Evolutionary conservation across 2,888 invertebrate genomes (phyloP).

Genomic region (Drosophila quinaria): DNA sequence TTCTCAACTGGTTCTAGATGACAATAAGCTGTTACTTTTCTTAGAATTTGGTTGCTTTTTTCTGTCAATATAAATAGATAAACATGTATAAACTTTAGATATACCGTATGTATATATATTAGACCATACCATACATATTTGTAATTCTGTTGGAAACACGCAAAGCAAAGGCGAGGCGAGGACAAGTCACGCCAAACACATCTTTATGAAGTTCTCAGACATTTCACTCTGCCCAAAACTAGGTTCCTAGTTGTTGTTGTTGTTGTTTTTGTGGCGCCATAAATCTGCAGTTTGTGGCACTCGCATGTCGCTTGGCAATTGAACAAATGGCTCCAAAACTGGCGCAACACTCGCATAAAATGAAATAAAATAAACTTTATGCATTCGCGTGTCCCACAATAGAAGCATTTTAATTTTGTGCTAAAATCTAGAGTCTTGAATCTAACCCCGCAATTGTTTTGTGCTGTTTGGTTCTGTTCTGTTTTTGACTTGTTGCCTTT

Average conservation of each 20-base stretch:
- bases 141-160: constrained; percentile 14
- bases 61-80: background rate
- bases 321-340: constrained; percentile 59
- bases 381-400: constrained; percentile 47
- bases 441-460: constrained; percentile 14
- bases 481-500: constrained; percentile 50
- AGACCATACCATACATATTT: background rate
- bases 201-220: constrained; percentile 17
- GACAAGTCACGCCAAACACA: constrained; percentile 25
- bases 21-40: too few relatives aligned
- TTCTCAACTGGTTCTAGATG: too few relatives aligned
- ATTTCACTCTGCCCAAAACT: constrained; percentile 25
- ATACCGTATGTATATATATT: too few relatives aligned
- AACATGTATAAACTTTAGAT: background rate
- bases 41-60: background rate
- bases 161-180: constrained; percentile 8
- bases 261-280: constrained; percentile 51
- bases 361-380: constrained; percentile 25
- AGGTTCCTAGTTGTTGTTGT: constrained; percentile 7
- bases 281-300: constrained; percentile 49
- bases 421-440: constrained; percentile 17
- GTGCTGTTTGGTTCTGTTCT: background rate
- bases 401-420: constrained; percentile 30
- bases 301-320: constrained; percentile 48
- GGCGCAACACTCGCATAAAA: constrained; percentile 52